Base-by-base conservation (phyloP, 2,888 invertebrate species). In the Agonopterix subpropinquella region DNA sequence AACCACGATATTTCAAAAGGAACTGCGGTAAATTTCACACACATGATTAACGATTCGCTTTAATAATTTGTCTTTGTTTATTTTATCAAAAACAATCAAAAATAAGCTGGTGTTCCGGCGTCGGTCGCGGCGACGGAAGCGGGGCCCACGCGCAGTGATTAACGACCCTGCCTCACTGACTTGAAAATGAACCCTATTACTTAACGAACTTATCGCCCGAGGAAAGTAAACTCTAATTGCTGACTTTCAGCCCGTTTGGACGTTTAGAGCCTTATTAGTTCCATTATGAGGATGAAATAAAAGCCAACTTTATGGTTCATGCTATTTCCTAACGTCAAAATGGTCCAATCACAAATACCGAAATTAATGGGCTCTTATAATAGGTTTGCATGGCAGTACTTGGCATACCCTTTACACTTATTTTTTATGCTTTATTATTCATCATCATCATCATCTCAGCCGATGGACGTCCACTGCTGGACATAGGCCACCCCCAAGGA, bases 71-170 rank as follows among this genome's bases (percentile, higher is more conserved):
- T 80, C 75, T 78, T 76, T 79, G 82, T 81, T 77, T 80, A 73
- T 79, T 80, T 83, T 83, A 84, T 85, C 79, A 82, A 80, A 87
- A 86, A 85, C 84, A 84, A 86, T 85, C 79, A 77, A 75, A 84
- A 85, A 77, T 81, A 81, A 82, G 79, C 72, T 73, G 68, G 73
- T 73, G 70, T 82, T 78, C 80, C 82, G 80, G 73, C 68, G 70
- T 28, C 15, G 61, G 64, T 68, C 70, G 62, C 67, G 65, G 68
- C 69, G 78, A 77, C 80, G 78, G 80, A 77, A 80, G 68, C 68
- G 65, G 55, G 65, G 65, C 62, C 65, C 67, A 64, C 62, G 64
- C 66, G 47, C 41, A 36, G 70, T 86, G 86, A 87, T 86, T 85
- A 87, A 86, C 77, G 85, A 84, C 67, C 73, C 53, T 52, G 67